Conservation (phyloP, 1,140 invertebrate genomes). For the Tetragnatha versicolor region DNA sequence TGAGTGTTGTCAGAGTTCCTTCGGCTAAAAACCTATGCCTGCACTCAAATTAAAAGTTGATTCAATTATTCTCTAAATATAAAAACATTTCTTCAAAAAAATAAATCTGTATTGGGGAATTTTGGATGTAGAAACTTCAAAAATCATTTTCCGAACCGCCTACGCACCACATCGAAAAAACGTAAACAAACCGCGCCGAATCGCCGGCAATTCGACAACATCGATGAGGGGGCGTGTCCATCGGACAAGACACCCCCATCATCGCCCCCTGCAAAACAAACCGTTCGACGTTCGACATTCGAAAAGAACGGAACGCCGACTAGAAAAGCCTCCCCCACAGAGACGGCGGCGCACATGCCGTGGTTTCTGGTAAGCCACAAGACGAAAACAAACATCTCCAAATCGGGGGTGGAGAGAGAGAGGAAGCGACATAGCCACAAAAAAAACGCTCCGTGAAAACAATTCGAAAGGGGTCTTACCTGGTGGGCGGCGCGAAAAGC, state of each 20-base stretch:
- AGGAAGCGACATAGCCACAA: neutral
- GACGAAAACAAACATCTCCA: neutral
- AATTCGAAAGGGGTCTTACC: constrained; percentile 3
- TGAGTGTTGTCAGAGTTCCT: too few relatives aligned
- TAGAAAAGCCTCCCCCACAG: constrained; percentile 40
- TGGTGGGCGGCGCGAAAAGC: constrained; percentile 26
- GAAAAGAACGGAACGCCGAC: neutral
- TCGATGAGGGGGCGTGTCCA: too few relatives aligned
- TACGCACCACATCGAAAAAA: too few relatives aligned
- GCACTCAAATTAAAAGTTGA: too few relatives aligned
- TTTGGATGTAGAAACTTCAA: too few relatives aligned
- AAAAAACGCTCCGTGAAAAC: constrained; percentile 1
- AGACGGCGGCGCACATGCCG: constrained; percentile 39
- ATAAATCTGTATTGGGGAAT: too few relatives aligned
- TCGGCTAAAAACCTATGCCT: too few relatives aligned
- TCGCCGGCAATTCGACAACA: neutral
- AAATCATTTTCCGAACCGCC: too few relatives aligned
- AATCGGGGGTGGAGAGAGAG: neutral
- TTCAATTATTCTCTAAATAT: too few relatives aligned
- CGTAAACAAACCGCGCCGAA: constrained; percentile 1
- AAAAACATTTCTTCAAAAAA: too few relatives aligned
- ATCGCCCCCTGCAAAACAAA: neutral
- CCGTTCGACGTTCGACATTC: neutral
- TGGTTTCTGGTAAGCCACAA: neutral
- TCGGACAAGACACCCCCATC: neutral